Base-by-base conservation (phyloP, 2,888 invertebrate species). In the Euclidia mi region DNA sequence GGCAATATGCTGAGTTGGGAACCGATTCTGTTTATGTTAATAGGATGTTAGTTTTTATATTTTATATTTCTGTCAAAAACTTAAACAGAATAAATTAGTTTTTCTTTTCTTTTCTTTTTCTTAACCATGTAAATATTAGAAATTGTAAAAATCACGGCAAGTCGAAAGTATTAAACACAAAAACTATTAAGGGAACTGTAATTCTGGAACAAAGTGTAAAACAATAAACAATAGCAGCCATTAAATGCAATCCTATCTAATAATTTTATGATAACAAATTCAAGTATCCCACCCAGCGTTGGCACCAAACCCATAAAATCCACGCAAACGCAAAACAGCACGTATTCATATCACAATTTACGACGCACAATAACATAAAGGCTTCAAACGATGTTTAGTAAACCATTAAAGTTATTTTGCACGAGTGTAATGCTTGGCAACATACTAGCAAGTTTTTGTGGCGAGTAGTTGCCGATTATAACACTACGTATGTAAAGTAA, bases 351-450 rank as follows among this genome's bases (percentile, higher is more conserved):
- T 12, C 14, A 44, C 3, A 20, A 44, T 51, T 51, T 44, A 51
- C 20, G 50, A 38, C 18, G 40, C n/a, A 44, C 43, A 31, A 11
- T 37, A 38, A 43, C 38, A 51, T 38, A 37, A 38, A 35, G 28
- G 43, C 18, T 37, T 28, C 17, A 29, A 43, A 37, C 37, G 37
- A 43, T 50, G 49, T 49, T 49, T 28, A 50, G 43, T 50, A 37
- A 50, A 18, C 50, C 18, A 37, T 38, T 38, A 43, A 50, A 44
- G 18, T 50, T 50, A 43, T 37, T 29, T 18, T 14, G 28, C 42
- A n/a, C 4, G 31, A n/a, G n/a, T 49, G n/a, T 7, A 40, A n/a
- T n/a, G 11, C 20, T 6, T 3, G 2, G 7, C 9, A 1, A 25
- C 7, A 37, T 12, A 43, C 18, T 17, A 18, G 42, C 12, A 7